Percentiles rank a stretch among this genome's conserved stretches.
Conservation (phyloP, 2,113 vertebrate genomes). For the Neodontobutis hainanensis region DNA sequence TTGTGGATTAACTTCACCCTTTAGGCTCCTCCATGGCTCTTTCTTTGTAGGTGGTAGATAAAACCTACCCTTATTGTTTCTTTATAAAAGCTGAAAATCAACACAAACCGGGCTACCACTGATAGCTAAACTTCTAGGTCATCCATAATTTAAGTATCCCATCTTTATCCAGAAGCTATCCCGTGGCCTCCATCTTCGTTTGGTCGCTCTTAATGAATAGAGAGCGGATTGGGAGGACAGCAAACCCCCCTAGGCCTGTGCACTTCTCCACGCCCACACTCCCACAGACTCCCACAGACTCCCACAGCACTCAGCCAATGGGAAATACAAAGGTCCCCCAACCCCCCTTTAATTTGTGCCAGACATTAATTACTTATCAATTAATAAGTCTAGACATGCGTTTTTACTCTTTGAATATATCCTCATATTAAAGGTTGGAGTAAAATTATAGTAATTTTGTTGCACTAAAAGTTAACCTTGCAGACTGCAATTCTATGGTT, state of each 20-base stretch:
- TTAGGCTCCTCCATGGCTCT: slow-evolving; percentile 45
- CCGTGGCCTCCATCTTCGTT: slow-evolving; percentile 40
- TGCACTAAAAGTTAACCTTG: no score
- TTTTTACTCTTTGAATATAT: no score
- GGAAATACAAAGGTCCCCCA: neutral
- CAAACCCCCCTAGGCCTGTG: neutral
- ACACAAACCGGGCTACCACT: neutral
- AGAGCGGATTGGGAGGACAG: neutral
- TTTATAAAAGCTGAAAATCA: neutral
- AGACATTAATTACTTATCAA: neutral
- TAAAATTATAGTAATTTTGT: no score
- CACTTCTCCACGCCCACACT: slow-evolving; percentile 52
- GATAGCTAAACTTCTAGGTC: neutral
- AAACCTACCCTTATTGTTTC: neutral
- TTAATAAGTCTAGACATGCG: neutral
- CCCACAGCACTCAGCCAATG: slow-evolving; percentile 7
- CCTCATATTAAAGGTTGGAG: no score
- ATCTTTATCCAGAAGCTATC: slow-evolving; percentile 17
- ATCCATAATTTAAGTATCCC: slow-evolving; percentile 4
- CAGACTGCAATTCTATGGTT: no score
- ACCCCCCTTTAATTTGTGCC: neutral
- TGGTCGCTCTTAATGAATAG: neutral
- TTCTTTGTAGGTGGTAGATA: neutral
- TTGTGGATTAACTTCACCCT: slow-evolving; percentile 24
- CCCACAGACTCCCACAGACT: slow-evolving; percentile 18